Evolutionary conservation across 2,113 vertebrate genomes (phyloP).

Genomic region (Cairina moschata): DNA sequence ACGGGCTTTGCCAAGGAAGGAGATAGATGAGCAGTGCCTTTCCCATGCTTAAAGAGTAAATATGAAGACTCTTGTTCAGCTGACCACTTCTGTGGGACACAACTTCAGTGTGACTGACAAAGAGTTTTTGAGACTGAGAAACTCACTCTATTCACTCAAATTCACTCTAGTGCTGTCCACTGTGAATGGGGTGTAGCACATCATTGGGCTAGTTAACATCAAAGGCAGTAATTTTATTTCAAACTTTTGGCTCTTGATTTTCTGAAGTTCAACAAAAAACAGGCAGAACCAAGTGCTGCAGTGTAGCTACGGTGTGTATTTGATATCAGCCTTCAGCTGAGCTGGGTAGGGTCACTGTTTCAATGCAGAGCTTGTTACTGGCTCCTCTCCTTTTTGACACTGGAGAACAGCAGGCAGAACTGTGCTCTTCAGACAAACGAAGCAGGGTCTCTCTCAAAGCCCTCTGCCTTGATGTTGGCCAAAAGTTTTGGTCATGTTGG

Average conservation of each 20-base stretch:
- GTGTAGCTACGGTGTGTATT: neutral
- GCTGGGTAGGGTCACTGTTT: neutral
- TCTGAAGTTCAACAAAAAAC: neutral
- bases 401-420: neutral
- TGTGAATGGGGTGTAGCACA: neutral
- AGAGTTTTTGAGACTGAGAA: neutral
- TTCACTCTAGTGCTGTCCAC: neutral
- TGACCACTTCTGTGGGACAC: neutral
- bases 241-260: neutral
- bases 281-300: neutral
- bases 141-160: neutral
- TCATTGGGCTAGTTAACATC: neutral
- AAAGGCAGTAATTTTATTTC: neutral
- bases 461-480: accelerated
- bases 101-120: neutral
- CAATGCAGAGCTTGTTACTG: neutral
- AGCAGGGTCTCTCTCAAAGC: neutral
- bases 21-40: neutral
- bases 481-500: neutral
- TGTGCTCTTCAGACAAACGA: neutral
- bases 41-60: neutral
- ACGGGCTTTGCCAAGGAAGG: neutral
- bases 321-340: neutral
- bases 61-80: neutral
- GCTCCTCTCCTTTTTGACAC: neutral